Conservation (phyloP, 2,888 invertebrate genomes). For the Artemia sinica region DNA sequence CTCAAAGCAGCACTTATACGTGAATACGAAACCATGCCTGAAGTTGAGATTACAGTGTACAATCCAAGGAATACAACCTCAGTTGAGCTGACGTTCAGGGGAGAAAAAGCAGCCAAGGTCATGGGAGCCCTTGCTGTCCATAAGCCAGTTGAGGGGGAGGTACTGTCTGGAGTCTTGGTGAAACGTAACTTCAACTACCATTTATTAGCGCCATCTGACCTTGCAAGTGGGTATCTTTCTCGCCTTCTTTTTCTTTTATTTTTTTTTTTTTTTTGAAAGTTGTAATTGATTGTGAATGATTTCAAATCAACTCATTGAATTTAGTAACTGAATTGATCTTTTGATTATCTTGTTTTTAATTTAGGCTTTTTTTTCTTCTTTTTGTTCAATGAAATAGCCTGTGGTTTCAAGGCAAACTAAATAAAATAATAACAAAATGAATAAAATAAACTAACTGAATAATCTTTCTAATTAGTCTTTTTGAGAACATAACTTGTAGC, state of each 20-base stretch:
- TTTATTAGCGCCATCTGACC: slow-evolving; percentile 70
- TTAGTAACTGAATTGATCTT: too few relatives aligned
- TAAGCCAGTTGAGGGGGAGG: slow-evolving; percentile 55
- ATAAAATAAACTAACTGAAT: too few relatives aligned
- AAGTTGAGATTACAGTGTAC: slow-evolving; percentile 66
- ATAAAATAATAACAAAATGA: too few relatives aligned
- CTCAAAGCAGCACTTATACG: slow-evolving; percentile 81
- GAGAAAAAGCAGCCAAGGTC: slow-evolving; percentile 92
- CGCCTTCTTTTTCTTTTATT: not conserved
- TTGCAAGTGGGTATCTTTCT: slow-evolving; percentile 49
- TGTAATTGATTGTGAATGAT: not conserved
- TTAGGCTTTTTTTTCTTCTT: too few relatives aligned
- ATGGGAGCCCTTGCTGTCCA: slow-evolving; percentile 81
- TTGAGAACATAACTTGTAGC: too few relatives aligned
- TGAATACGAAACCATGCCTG: slow-evolving; percentile 76
- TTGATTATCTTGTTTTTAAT: too few relatives aligned
- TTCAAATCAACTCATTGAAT: too few relatives aligned
- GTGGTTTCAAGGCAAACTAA: too few relatives aligned
- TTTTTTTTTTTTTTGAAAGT: slow-evolving; percentile 23
- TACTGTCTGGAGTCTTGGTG: slow-evolving; percentile 78
- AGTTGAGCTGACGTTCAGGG: slow-evolving; percentile 80
- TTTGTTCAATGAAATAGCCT: too few relatives aligned
- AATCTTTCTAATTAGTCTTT: too few relatives aligned
- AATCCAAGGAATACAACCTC: slow-evolving; percentile 90
- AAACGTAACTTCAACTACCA: slow-evolving; percentile 97